phyloP scores from a whole-genome alignment of 2,888 invertebrate species.

The Lottia scabra region DNA sequence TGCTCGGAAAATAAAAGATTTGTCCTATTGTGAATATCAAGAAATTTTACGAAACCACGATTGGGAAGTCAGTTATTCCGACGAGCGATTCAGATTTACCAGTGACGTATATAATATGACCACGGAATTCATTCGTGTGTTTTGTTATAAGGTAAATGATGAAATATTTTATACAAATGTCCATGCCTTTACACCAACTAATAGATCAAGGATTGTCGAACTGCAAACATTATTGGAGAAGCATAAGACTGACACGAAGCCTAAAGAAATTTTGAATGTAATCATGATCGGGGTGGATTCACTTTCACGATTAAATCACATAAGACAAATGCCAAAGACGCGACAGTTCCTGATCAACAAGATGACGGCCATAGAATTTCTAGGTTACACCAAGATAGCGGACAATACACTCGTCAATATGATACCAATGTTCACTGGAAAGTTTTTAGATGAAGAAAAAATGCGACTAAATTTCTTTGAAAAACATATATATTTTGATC shows the following conservation, averaged over 20 bases:
- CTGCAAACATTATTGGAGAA: conserved; percentile 25
- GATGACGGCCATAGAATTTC: conserved; percentile 80
- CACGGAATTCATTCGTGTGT: conserved; percentile 57
- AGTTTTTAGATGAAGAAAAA: conserved; percentile 31
- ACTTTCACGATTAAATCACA: conserved; percentile 86
- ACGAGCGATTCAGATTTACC: background rate
- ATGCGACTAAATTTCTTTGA: background rate
- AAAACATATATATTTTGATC: conserved; percentile 21
- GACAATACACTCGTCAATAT: conserved; percentile 95
- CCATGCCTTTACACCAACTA: conserved; percentile 55
- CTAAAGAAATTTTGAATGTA: conserved; percentile 74
- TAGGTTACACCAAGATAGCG: conserved; percentile 92
- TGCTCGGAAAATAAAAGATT: conserved; percentile 37
- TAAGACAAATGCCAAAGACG: conserved; percentile 83
- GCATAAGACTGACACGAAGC: conserved; percentile 27
- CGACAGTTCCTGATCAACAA: conserved; percentile 74
- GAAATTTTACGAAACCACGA: conserved; percentile 45
- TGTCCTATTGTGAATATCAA: conserved; percentile 56
- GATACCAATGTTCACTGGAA: conserved; percentile 78
- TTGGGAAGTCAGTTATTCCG: background rate
- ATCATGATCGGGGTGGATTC: conserved; percentile 87
- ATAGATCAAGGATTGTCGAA: conserved; percentile 34
- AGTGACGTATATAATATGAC: conserved; percentile 23
- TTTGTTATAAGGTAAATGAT: conserved; percentile 49
- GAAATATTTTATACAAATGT: conserved; percentile 56